phyloP scores from a whole-genome alignment of 2,113 vertebrate genomes.

The Ia io region DNA sequence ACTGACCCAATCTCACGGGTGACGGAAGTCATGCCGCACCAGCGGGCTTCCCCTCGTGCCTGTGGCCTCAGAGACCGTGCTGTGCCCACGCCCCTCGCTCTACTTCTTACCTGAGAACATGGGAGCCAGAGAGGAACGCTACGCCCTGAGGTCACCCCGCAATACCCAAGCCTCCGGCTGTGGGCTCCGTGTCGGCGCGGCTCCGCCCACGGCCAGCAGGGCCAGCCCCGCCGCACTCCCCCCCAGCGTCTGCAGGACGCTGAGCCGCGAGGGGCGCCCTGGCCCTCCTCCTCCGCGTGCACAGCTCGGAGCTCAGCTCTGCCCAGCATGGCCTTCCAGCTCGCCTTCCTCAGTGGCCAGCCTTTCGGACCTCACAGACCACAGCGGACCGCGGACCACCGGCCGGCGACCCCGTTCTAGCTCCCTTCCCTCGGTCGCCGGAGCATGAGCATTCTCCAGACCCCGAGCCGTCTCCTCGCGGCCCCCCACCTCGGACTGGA shows the following conservation, averaged over 20 bases:
- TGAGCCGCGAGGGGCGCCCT: too few relatives aligned
- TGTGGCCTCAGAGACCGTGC: too few relatives aligned
- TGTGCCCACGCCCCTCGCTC: background rate
- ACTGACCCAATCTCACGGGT: background rate
- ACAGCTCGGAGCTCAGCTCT: too few relatives aligned
- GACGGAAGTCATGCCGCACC: background rate
- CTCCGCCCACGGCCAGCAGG: background rate
- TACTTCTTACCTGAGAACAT: background rate
- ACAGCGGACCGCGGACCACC: too few relatives aligned
- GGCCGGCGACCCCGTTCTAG: background rate
- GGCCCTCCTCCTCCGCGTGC: too few relatives aligned
- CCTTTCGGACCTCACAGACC: too few relatives aligned
- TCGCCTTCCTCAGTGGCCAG: too few relatives aligned
- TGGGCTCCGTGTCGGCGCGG: fast-evolving
- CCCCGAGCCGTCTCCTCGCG: background rate
- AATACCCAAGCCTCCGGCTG: background rate
- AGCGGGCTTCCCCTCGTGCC: too few relatives aligned
- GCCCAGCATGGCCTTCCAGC: too few relatives aligned
- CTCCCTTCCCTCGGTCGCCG: background rate
- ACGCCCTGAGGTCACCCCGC: background rate
- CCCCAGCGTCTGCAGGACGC: background rate
- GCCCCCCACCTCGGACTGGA: slow-evolving; percentile 53
- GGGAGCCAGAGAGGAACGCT: background rate
- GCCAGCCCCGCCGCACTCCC: fast-evolving
- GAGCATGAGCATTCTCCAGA: background rate